Conservation (phyloP, 2,888 invertebrate species). For the Orthosia gracilis region DNA sequence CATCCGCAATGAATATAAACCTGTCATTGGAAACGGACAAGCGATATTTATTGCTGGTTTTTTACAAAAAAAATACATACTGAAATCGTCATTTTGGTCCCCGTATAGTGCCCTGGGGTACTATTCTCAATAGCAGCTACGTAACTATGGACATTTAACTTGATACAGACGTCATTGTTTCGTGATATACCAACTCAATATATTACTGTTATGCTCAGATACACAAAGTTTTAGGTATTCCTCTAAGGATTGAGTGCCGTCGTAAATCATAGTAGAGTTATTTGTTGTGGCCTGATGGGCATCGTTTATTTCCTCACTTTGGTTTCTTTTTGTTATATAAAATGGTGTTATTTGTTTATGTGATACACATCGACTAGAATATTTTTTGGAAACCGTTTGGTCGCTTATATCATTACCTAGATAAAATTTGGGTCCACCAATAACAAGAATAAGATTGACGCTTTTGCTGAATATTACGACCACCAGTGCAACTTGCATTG, state of each 20-base stretch:
- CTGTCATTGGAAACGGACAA: constrained; percentile 61
- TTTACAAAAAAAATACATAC: constrained; percentile 68
- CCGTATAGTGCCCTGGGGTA: constrained; percentile 73
- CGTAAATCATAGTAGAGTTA: constrained; percentile 51
- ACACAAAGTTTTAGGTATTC: constrained; percentile 68
- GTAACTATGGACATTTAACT: constrained; percentile 69
- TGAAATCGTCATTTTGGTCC: constrained; percentile 67
- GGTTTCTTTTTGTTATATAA: not conserved
- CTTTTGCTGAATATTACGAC: not conserved
- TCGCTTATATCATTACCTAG: not conserved
- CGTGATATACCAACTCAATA: constrained; percentile 40
- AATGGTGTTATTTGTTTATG: constrained; percentile 4
- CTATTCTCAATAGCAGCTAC: constrained; percentile 65
- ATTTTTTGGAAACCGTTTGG: not conserved
- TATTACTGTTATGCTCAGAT: constrained; percentile 62
- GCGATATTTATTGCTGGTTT: constrained; percentile 73
- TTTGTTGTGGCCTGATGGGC: constrained; percentile 42
- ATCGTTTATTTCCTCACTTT: constrained; percentile 42
- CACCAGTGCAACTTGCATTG: not conserved
- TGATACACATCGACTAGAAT: not conserved
- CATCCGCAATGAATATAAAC: constrained; percentile 69
- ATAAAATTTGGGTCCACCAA: not conserved
- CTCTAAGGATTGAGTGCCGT: constrained; percentile 59
- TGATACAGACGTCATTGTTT: constrained; percentile 63
- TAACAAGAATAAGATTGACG: not conserved